Conservation (phyloP, 2,113 vertebrate species). For the Solea solea region DNA sequence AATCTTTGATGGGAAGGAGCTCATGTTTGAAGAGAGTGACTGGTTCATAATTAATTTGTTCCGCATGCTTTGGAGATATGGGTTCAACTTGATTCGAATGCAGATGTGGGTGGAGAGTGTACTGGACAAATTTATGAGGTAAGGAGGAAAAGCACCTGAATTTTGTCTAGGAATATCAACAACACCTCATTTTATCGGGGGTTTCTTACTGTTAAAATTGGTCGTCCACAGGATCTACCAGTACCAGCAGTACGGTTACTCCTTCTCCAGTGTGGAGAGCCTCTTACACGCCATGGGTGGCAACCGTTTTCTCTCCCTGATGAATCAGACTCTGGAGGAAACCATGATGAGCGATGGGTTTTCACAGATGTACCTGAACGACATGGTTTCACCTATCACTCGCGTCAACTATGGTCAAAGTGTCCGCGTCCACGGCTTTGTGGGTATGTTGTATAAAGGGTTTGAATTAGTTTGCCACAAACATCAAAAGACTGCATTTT, state of each 20-base stretch:
- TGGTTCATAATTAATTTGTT: slow-evolving; percentile 90
- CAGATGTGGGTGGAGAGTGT: slow-evolving; percentile 93
- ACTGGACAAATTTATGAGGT: slow-evolving; percentile 97
- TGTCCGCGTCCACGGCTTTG: slow-evolving; percentile 84
- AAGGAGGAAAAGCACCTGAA: slow-evolving; percentile 14
- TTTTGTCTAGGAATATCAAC: background rate
- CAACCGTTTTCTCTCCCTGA: slow-evolving; percentile 75
- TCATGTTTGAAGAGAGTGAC: slow-evolving; percentile 91
- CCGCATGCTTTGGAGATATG: slow-evolving; percentile 89
- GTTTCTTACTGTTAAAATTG: background rate
- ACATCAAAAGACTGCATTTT: no score
- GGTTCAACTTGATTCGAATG: slow-evolving; percentile 89
- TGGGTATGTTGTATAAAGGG: slow-evolving; percentile 80
- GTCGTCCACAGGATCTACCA: slow-evolving; percentile 88
- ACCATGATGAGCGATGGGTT: slow-evolving; percentile 88
- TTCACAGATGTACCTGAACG: slow-evolving; percentile 89
- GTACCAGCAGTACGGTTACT: slow-evolving; percentile 91
- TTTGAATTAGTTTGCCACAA: background rate
- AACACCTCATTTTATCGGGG: no score
- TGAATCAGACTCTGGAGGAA: slow-evolving; percentile 89
- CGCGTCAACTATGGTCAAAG: slow-evolving; percentile 88
- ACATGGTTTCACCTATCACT: slow-evolving; percentile 85
- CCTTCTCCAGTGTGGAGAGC: slow-evolving; percentile 89
- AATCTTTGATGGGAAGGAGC: slow-evolving; percentile 88
- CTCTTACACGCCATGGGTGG: slow-evolving; percentile 91